phyloP scores from a whole-genome alignment of 2,888 invertebrate genomes.

The Camptogramma bilineatum region DNA sequence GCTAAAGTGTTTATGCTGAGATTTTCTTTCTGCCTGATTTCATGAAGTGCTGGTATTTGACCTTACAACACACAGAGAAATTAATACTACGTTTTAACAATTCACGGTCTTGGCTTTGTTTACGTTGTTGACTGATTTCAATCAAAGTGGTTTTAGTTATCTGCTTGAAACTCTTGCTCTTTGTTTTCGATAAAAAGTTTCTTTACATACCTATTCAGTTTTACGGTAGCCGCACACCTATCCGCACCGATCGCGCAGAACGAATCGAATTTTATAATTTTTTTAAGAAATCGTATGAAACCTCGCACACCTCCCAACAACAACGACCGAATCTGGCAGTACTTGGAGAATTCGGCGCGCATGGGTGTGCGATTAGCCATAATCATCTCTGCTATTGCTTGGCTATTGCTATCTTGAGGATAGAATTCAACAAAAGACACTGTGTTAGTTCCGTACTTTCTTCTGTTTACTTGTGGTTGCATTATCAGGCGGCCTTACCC shows the following conservation, averaged over 20 bases:
- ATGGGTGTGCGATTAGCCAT: too few relatives aligned
- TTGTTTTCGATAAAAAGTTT: background rate
- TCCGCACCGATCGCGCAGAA: too few relatives aligned
- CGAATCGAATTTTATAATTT: too few relatives aligned
- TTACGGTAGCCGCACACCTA: too few relatives aligned
- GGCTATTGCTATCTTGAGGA: background rate
- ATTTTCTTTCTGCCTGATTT: constrained; percentile 26
- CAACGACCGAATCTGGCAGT: too few relatives aligned
- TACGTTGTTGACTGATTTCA: constrained; percentile 10
- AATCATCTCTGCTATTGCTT: too few relatives aligned
- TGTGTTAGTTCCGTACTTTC: constrained; percentile 7
- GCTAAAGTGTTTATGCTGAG: constrained; percentile 25
- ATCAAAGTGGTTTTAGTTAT: background rate
- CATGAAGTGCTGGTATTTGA: constrained; percentile 21
- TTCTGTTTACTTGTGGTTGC: constrained; percentile 36
- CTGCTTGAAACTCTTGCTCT: background rate
- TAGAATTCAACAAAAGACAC: background rate
- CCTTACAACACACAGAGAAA: too few relatives aligned
- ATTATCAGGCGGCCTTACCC: constrained; percentile 64
- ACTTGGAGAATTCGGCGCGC: too few relatives aligned
- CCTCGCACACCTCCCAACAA: too few relatives aligned
- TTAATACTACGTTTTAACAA: too few relatives aligned
- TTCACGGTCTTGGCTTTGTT: constrained; percentile 21
- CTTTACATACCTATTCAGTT: too few relatives aligned
- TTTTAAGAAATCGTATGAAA: too few relatives aligned